These are phyloP conservation scores for Lysandra coridon DNA, from an alignment of 2,888 invertebrate genomes.

Conservation along the genomic window DNA sequence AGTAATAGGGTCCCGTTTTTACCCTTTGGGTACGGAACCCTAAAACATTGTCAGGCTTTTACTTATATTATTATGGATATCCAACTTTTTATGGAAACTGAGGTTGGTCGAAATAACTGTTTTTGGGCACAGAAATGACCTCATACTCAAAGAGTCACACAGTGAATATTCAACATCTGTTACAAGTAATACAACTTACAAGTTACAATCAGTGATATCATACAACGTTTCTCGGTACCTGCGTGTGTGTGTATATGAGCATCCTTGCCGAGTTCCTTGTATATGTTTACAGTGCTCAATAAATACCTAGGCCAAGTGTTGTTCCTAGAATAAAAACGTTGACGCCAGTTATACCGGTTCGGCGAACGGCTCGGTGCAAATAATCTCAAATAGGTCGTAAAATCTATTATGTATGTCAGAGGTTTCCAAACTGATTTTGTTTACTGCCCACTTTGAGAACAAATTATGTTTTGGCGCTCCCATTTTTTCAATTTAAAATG, in stretches of 20 bases:
- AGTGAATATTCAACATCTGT: conserved; percentile 4
- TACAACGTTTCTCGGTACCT: conserved; percentile 27
- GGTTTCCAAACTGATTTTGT: too few species aligned
- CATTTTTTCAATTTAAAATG: too few species aligned
- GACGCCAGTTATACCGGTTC: conserved; percentile 29
- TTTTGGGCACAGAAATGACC: neutral
- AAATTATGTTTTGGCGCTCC: too few species aligned
- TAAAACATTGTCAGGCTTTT: too few species aligned
- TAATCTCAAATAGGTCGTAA: conserved; percentile 26
- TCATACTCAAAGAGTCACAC: neutral
- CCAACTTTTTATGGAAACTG: too few species aligned
- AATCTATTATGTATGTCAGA: conserved; percentile 2
- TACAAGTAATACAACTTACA: neutral
- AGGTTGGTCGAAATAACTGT: too few species aligned
- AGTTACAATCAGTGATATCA: neutral
- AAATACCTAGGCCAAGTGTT: conserved; percentile 36
- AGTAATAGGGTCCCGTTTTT: too few species aligned
- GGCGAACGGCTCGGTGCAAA: conserved; percentile 35
- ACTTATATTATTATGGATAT: too few species aligned
- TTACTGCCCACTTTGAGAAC: too few species aligned
- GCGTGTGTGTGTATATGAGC: neutral
- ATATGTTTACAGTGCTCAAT: conserved; percentile 33
- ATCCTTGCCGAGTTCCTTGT: conserved; percentile 37
- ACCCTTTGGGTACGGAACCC: too few species aligned
- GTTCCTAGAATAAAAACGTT: conserved; percentile 37